Evolutionary conservation across 2,797 vertebrate genomes (phyloP).

Genomic region (Chloroceryle amazona): DNA sequence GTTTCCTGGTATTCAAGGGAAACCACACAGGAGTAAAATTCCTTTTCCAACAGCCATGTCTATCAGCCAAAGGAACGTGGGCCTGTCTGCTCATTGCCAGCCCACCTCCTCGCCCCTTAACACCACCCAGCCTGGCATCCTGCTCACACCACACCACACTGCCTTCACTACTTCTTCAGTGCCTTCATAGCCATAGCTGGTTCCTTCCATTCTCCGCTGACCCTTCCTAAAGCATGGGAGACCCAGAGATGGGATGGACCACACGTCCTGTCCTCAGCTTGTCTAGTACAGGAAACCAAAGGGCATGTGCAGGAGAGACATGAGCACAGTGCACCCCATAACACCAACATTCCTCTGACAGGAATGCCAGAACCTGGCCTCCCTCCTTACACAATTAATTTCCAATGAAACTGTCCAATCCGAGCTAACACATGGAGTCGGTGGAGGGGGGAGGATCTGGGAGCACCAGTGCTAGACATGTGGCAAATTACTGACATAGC

Average conservation of each 20-base stretch:
- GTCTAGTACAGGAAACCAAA: neutral
- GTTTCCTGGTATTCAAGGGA: neutral
- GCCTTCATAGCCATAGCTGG: neutral
- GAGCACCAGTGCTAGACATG: neutral
- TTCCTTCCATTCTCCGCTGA: neutral
- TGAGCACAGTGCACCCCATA: neutral
- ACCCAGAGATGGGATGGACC: neutral
- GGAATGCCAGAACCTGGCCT: neutral
- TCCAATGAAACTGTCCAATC: neutral
- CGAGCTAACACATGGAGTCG: neutral
- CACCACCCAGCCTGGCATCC: neutral
- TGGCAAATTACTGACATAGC: slow-evolving; percentile 32
- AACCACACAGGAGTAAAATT: neutral
- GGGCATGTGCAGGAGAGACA: neutral
- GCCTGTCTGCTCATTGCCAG: neutral
- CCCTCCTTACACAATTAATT: neutral
- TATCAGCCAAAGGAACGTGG: neutral
- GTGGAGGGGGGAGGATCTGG: neutral
- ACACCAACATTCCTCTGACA: neutral
- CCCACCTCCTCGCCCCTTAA: neutral
- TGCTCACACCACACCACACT: neutral
- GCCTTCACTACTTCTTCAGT: neutral
- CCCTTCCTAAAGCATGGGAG: neutral
- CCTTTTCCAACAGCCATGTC: neutral
- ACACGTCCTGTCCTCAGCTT: neutral